Evolutionary conservation across 1,140 invertebrate genomes (phyloP).

Genomic region (Paraescarpia echinospica): DNA sequence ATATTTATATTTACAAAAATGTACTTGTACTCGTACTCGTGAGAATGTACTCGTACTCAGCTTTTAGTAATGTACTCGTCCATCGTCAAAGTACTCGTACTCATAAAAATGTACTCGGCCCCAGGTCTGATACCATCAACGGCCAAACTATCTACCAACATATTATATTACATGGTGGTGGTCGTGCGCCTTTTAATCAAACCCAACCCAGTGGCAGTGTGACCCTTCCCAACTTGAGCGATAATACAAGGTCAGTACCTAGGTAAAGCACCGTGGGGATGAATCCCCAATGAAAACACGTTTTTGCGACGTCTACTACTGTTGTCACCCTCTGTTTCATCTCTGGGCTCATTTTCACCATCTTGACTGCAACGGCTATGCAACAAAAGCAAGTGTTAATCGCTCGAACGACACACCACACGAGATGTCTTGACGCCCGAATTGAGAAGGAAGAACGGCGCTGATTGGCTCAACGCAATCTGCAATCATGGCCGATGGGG

Average conservation of each 20-base stretch:
- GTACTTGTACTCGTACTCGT: too few species aligned
- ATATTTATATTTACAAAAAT: too few species aligned
- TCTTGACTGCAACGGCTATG: background rate
- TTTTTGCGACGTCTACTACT: background rate
- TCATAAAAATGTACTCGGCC: too few species aligned
- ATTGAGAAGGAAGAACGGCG: background rate
- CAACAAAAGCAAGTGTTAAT: background rate
- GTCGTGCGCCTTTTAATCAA: too few species aligned
- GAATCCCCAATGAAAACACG: background rate
- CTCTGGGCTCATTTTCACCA: constrained; percentile 3
- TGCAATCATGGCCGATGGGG: background rate
- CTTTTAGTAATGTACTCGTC: too few species aligned
- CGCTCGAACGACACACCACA: background rate
- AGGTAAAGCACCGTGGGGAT: background rate
- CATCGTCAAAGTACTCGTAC: too few species aligned
- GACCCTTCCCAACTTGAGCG: background rate
- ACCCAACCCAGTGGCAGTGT: too few species aligned
- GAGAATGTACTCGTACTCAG: too few species aligned
- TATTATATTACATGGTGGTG: too few species aligned
- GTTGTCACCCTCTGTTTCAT: background rate
- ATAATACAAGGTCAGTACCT: constrained; percentile 1
- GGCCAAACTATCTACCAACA: too few species aligned
- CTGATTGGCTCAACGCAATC: background rate
- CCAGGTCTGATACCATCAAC: too few species aligned
- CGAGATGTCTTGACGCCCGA: background rate